These are phyloP conservation scores for Menura novaehollandiae DNA, from an alignment of 2,113 vertebrate genomes.

Conservation along the genomic window DNA sequence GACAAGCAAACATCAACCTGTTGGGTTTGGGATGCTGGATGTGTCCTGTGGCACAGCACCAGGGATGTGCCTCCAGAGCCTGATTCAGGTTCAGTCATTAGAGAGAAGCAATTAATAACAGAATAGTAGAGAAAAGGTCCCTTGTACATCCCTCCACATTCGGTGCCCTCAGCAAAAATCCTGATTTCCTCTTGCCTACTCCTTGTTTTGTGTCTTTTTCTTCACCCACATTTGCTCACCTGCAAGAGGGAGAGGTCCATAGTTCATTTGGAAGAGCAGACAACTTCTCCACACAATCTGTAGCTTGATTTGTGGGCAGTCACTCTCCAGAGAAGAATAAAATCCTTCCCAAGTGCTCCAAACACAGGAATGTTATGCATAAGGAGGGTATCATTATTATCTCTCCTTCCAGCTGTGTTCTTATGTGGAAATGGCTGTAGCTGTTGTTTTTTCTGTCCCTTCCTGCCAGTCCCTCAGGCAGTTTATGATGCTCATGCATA, in stretches of 20 bases:
- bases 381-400: not conserved
- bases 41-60: rapidly evolving
- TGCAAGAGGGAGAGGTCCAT: not conserved
- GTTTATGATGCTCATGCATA: slow-evolving; percentile 14
- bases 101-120: not conserved
- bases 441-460: slow-evolving; percentile 22
- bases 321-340: not conserved
- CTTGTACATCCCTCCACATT: rapidly evolving
- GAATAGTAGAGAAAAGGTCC: not conserved
- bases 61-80: not conserved
- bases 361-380: not conserved
- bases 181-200: not conserved
- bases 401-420: slow-evolving; percentile 38
- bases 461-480: slow-evolving; percentile 41
- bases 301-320: not conserved
- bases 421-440: slow-evolving; percentile 5
- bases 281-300: not conserved
- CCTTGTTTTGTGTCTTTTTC: not conserved
- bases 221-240: not conserved
- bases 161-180: not conserved
- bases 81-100: not conserved
- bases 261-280: not conserved
- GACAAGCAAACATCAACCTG: not conserved
- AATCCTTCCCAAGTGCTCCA: not conserved
- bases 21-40: not conserved